A percentile compares a stretch with the other conserved stretches of the same genome.
Conservation (phyloP, 2,888 invertebrate genomes). For the Tuberolachnus salignus region DNA sequence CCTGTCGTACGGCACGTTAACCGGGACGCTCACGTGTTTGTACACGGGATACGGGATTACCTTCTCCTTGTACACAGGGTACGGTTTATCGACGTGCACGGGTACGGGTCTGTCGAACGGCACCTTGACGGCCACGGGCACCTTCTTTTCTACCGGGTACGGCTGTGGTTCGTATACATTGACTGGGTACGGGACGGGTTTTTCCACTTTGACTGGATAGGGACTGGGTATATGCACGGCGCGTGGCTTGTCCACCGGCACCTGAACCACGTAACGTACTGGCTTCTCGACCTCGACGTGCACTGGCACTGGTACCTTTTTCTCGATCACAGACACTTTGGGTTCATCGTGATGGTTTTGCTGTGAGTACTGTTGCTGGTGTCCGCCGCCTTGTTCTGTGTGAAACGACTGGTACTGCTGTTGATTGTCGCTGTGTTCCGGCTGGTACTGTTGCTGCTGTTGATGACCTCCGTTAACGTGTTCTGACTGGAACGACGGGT, state of each 20-base stretch:
- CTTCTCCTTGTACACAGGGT: conserved; percentile 77
- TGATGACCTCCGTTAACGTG: too few species aligned
- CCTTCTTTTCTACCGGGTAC: conserved; percentile 61
- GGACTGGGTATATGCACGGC: conserved; percentile 79
- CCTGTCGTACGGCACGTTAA: conserved; percentile 63
- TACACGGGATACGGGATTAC: conserved; percentile 66
- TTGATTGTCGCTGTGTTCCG: too few species aligned
- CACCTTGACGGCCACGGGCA: conserved; percentile 72
- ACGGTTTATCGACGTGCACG: conserved; percentile 77
- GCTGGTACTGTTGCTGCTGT: too few species aligned
- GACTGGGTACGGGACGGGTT: conserved; percentile 69
- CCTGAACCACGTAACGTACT: conserved; percentile 75
- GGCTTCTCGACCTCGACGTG: conserved; percentile 67
- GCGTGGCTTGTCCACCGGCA: conserved; percentile 65
- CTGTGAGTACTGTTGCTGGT: neutral
- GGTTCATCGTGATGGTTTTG: conserved; percentile 67
- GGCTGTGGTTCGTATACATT: conserved; percentile 69
- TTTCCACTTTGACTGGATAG: conserved; percentile 67
- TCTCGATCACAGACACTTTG: conserved; percentile 75
- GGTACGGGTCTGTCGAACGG: conserved; percentile 64
- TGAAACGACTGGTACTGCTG: conserved; percentile 60
- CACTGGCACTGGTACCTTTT: conserved; percentile 76
- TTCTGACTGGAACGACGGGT: too few species aligned
- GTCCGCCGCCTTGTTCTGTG: conserved; percentile 48
- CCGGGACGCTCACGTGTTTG: conserved; percentile 71